Base-by-base conservation (phyloP, 1,140 invertebrate genomes). In the Drosophila insularis region DNA sequence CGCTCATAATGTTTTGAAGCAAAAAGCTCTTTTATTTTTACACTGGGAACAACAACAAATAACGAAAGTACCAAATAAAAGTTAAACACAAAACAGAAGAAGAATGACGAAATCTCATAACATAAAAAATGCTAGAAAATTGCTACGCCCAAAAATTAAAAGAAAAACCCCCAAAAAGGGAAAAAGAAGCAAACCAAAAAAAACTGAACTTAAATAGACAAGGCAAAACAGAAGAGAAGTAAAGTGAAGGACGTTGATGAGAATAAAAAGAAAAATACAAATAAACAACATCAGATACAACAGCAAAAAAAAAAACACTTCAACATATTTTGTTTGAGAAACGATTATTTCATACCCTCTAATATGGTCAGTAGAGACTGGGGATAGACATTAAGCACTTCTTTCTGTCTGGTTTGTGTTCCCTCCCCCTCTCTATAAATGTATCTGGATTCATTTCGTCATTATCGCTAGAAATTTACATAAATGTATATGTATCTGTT, bases 61-160 rank as follows among this genome's bases (percentile, higher is more conserved):
- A 71, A 66, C 19, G 56, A 59, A 56, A 80, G 65, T 72, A 76
- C 54, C 69, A 81, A 81, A 81, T 78, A 76, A 80, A 81, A 80
- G 74, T 78, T 63, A 21, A 60, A 21, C 37, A 39, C 43, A 66
- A 61, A 61, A 72, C 43, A 50, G 43, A 21, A 68, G 55, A 54
- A 68, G 56, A 79, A 80, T 78, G 70, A 68, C 55, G 58, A 78
- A 85, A 67, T 71, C 63, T 78, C 80, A 80, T 74, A 80, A 62
- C 80, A 85, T 80, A 80, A 85, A 70, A 85, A 82, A 70, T 58
- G 40, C 65, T 61, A 63, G 71, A 67, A 69, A 71, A 82, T 78
- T 64, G 75, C 71, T 70, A 78, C 70, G 65, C 73, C 65, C 77
- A 77, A 82, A 84, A 79, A 82, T 79, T 71, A 71, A 82, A 84